Evolutionary conservation across 2,888 invertebrate genomes (phyloP), one percentile per base, ranked within the genome.

Genomic region (Drosophila leonis): DNA sequence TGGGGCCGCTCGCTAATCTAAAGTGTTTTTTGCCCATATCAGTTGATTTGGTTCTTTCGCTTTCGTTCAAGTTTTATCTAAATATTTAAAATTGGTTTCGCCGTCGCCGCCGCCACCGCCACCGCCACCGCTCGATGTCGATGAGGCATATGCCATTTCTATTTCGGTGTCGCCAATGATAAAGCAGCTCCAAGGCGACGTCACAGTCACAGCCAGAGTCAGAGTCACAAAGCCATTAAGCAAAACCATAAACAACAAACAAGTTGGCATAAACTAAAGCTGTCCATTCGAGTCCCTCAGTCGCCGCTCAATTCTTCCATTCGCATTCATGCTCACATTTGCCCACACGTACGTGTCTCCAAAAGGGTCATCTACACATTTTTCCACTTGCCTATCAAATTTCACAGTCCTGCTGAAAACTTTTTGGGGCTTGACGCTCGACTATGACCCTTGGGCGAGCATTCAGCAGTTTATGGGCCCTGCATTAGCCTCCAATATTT

Each of bases 31-130:
- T 13, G 31, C 60, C 56, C 79, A 70, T 86, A 83, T 83, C 83
- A 86, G 83, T 84, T 83, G 81, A 81, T 75, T 85, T 80, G 81
- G 59, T 72, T 73, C 80, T 55, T 80, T 72, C 74, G 69, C 71
- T 62, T 77, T 61, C 74, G 65, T 75, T 75, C 70, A 56, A 75
- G 75, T 80, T 87, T 84, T 86, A 86, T 84, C 84, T 87, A 82
- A 84, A 84, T 84, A 84, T 84, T 84, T 87, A 87, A 84, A 83
- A 86, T 83, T 83, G 82, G 66, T 67, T 81, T 81, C 72, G 72
- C 72, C 78, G 70, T 49, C 20, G 42, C 24, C 24, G n/a, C n/a
- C n/a, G n/a, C n/a, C n/a, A n/a, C n/a, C n/a, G n/a, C n/a, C n/a
- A n/a, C 72, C 78, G 70, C 52, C 20, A 20, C 24, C 24, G 24